A percentile compares a stretch with the other conserved stretches of the same genome.
Evolutionary conservation across 2,113 vertebrate genomes (phyloP).

Genomic region (Ptyas mucosa): DNA sequence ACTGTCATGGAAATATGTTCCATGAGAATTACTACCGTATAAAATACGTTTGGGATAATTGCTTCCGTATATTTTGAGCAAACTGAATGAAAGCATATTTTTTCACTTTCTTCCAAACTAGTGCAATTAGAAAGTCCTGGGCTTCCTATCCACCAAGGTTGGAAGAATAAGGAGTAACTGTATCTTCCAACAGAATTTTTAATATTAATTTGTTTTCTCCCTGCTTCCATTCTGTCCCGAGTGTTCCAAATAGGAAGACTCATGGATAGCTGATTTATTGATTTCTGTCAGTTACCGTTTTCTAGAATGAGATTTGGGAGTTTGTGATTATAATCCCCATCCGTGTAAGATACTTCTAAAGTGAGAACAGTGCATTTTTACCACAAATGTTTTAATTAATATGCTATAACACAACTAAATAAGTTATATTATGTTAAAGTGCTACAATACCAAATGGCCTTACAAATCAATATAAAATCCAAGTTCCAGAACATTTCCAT

Average conservation of each 20-base stretch:
- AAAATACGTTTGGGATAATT: background rate
- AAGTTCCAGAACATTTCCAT: background rate
- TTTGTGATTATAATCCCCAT: constrained; percentile 3
- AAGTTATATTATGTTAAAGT: constrained; percentile 79
- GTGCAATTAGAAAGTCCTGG: background rate
- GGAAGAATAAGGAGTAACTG: background rate
- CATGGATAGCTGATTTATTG: background rate
- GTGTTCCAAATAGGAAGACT: background rate
- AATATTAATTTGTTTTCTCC: background rate
- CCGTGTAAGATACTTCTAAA: constrained; percentile 71
- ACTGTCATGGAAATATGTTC: background rate
- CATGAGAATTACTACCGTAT: background rate
- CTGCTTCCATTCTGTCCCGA: background rate
- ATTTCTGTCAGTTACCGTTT: background rate
- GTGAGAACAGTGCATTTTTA: constrained; percentile 75
- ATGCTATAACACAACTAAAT: constrained; percentile 75
- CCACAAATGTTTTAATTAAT: constrained; percentile 63
- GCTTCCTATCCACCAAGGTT: background rate
- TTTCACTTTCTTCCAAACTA: background rate
- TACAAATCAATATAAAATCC: constrained; percentile 20
- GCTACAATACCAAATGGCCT: constrained; percentile 73
- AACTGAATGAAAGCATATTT: background rate
- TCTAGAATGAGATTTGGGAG: background rate
- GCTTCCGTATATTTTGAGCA: background rate
- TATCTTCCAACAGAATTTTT: background rate